Percentiles rank a stretch among this genome's conserved stretches.
These are phyloP conservation scores for Garra rufa DNA, from an alignment of 2,113 vertebrate species.

Conservation along the genomic window DNA sequence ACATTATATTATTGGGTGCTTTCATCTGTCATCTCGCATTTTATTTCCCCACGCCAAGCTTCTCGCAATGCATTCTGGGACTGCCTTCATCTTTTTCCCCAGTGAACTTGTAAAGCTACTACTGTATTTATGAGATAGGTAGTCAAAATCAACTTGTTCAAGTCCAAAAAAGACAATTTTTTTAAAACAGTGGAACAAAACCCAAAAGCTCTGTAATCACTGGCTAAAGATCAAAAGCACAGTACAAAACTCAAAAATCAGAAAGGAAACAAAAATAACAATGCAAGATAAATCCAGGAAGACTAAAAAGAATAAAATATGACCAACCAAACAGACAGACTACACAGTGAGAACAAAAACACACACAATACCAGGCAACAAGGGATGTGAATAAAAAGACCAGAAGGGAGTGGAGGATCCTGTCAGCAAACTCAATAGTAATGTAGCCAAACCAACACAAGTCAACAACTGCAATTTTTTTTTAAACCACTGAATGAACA, in stretches of 20 bases:
- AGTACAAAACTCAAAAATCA: neutral
- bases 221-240: neutral
- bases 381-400: neutral
- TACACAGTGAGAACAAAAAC: neutral
- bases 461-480: neutral
- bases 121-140: slow-evolving; percentile 1
- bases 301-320: neutral
- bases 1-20: neutral
- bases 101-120: neutral
- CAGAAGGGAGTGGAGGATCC: neutral
- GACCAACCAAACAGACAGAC: neutral
- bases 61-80: slow-evolving; percentile 1
- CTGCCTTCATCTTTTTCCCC: neutral
- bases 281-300: neutral
- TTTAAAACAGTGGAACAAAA: neutral
- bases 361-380: neutral
- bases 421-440: neutral
- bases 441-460: neutral
- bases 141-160: neutral
- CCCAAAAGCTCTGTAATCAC: neutral
- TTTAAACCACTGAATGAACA: neutral
- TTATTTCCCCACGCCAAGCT: neutral
- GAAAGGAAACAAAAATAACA: neutral
- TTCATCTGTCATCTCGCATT: neutral
- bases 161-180: neutral